Percentiles rank a stretch among this genome's conserved stretches.
Evolutionary conservation across 2,113 vertebrate species (phyloP).

Genomic region (Leucosticte australis): DNA sequence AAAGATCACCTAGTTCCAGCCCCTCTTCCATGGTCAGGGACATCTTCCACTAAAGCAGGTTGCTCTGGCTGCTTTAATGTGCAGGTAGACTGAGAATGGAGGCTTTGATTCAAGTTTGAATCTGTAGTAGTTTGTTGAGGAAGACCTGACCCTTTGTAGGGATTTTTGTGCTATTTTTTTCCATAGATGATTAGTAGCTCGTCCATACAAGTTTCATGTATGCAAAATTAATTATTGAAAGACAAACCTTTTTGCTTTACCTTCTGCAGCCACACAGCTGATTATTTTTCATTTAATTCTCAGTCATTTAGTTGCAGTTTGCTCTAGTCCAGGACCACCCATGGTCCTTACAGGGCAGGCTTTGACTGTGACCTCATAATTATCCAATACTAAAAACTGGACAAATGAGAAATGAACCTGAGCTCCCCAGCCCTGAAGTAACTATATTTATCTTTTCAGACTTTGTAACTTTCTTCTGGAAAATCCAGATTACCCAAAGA

Average conservation of each 20-base stretch:
- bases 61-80: neutral
- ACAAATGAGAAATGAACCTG: neutral
- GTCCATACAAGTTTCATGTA: neutral
- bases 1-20: neutral
- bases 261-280: neutral
- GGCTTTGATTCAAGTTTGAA: neutral
- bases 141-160: neutral
- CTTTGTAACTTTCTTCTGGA: slow-evolving; percentile 97
- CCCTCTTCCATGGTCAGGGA: neutral
- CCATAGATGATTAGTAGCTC: neutral
- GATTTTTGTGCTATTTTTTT: neutral
- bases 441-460: slow-evolving; percentile 73
- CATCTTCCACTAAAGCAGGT: neutral
- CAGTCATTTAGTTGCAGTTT: neutral
- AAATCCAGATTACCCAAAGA: slow-evolving; percentile 91
- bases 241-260: neutral
- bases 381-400: rapidly evolving
- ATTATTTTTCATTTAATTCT: neutral
- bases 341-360: neutral
- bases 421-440: neutral
- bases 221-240: neutral
- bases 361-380: neutral
- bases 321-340: neutral
- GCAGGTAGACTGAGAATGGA: neutral
- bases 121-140: neutral